Evolutionary conservation across 2,888 invertebrate genomes (phyloP), one percentile per base, ranked within the genome.

Genomic region (Acheta domesticus): DNA sequence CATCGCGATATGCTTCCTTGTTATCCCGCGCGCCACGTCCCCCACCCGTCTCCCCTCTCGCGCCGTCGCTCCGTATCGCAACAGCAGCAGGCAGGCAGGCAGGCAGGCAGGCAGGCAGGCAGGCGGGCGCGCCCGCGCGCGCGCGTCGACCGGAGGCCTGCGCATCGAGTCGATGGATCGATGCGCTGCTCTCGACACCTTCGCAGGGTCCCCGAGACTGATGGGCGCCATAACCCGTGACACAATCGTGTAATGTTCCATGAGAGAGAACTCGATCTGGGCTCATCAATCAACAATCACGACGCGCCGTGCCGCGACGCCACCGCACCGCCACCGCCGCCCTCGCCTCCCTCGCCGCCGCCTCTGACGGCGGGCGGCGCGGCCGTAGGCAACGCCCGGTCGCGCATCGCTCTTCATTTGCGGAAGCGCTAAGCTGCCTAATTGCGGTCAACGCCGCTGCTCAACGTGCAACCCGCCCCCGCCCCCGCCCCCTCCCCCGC

Each of bases 201-300:
- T n/a, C 62, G 16, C n/a, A n/a, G 62, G 62, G 14, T n/a, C 16
- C n/a, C 16, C 14, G 12, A 62, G 62, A 62, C 62, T 62, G 62
- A 62, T 62, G 16, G 62, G 62, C 62, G 62, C 62, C 62, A 62
- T 62, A 62, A 62, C 62, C 62, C 62, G n/a, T 62, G 62, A 62
- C 62, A 62, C 62, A 14, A 62, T 62, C 62, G 62, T 62, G 62
- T 62, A 62, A 62, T 62, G 62, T 62, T 62, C 16, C 62, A 62
- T 62, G 62, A 62, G 14, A 62, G 62, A 62, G 62, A 62, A 62
- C 62, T 62, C 62, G 62, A 62, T 62, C 62, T 62, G 62, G 62
- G 62, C 62, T 62, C 62, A 62, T 62, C 62, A 62, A 62, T 62
- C 62, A 62, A 62, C 62, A 16, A 62, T 62, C 62, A 62, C n/a